phyloP scores from a whole-genome alignment of 1,140 invertebrate genomes.

The Tribolium madens region DNA sequence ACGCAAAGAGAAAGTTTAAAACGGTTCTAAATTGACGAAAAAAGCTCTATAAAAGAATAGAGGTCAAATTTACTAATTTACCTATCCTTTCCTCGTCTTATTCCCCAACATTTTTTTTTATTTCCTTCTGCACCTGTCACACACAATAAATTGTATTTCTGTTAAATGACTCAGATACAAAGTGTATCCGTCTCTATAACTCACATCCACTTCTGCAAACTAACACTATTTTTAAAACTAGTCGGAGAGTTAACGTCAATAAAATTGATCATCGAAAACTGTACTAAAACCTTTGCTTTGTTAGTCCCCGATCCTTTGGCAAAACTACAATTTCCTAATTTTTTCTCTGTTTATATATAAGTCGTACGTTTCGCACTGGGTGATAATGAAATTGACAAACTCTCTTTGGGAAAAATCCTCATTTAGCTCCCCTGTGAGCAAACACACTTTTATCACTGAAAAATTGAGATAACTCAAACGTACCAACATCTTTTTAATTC shows the following conservation, averaged over 20 bases:
- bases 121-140: too few species aligned
- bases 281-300: background rate
- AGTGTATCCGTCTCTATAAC: background rate
- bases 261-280: constrained; percentile 1
- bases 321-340: background rate
- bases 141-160: too few species aligned
- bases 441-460: background rate
- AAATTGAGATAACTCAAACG: background rate
- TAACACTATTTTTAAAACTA: constrained; percentile 14
- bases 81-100: too few species aligned
- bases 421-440: background rate
- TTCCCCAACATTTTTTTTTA: too few species aligned
- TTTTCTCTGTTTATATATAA: background rate
- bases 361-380: background rate
- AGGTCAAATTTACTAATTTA: too few species aligned
- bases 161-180: background rate
- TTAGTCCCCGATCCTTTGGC: background rate
- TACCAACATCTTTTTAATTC: background rate
- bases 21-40: too few species aligned
- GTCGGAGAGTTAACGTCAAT: constrained; percentile 16
- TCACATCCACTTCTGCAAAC: constrained; percentile 2
- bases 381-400: background rate
- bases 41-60: too few species aligned
- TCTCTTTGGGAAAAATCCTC: background rate
- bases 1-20: too few species aligned